Evolutionary conservation across 2,888 invertebrate species (phyloP).

Genomic region (Alloscopus bannaensis): DNA sequence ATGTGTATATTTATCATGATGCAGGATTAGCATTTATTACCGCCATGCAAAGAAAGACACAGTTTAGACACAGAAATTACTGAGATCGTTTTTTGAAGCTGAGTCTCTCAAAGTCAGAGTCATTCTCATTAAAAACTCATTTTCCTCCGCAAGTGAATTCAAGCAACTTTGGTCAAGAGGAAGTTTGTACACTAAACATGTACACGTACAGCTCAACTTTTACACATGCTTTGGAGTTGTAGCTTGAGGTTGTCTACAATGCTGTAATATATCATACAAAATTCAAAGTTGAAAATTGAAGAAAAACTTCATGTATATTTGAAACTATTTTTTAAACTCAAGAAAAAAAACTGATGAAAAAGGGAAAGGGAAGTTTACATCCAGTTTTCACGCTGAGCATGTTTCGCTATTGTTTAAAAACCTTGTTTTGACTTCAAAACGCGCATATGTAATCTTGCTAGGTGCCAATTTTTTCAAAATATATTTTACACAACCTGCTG

Average conservation of each 20-base stretch:
- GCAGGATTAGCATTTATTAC: background rate
- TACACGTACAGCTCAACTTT: no score
- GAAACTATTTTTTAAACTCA: background rate
- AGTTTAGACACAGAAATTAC: background rate
- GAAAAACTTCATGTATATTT: background rate
- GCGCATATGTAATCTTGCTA: background rate
- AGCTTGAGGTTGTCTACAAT: background rate
- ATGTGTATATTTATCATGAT: no score
- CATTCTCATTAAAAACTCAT: background rate
- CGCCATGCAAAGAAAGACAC: background rate
- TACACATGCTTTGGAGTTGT: background rate
- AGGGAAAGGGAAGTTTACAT: constrained; percentile 16
- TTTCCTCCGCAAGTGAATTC: no score
- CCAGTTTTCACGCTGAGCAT: background rate
- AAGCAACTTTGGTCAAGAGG: background rate
- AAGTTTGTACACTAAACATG: no score
- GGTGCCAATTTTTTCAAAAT: constrained; percentile 2
- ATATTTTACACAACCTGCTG: constrained; percentile 11
- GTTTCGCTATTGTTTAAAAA: background rate
- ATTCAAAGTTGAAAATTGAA: background rate
- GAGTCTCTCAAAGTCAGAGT: background rate
- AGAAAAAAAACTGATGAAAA: background rate
- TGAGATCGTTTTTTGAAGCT: background rate
- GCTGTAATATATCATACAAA: background rate
- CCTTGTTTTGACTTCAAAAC: background rate